A percentile compares a stretch with the other conserved stretches of the same genome.
phyloP scores from a whole-genome alignment of 2,113 vertebrate genomes.

The Lontra canadensis region DNA sequence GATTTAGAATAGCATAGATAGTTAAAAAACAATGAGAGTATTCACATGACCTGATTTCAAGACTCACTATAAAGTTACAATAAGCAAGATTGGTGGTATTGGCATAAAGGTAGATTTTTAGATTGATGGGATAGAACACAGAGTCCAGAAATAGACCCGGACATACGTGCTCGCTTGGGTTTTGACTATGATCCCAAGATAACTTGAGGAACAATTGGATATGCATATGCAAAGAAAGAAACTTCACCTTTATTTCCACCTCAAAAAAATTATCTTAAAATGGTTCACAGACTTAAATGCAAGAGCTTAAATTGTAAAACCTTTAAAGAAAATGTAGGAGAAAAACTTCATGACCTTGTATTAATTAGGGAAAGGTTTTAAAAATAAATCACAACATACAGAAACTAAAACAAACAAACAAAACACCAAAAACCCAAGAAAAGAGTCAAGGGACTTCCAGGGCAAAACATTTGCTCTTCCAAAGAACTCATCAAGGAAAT shows the following conservation, averaged over 20 bases:
- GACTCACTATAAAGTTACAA: not conserved
- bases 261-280: conserved; percentile 20
- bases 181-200: not conserved
- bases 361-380: not conserved
- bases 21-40: not conserved
- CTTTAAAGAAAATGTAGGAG: not conserved
- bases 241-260: not conserved
- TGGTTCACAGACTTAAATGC: not conserved
- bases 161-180: not conserved
- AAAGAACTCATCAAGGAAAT: not conserved
- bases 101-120: not conserved
- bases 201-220: not conserved
- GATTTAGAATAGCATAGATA: not conserved
- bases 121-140: not conserved
- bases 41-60: not conserved
- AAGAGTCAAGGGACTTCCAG: not conserved
- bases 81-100: not conserved
- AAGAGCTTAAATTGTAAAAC: not conserved
- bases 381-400: not conserved
- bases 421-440: not conserved
- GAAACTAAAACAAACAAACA: not conserved
- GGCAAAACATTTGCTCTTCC: not conserved
- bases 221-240: not conserved
- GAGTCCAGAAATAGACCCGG: not conserved
- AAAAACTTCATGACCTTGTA: not conserved